Evolutionary conservation across 2,888 invertebrate genomes (phyloP), one percentile per base, ranked within the genome.

Genomic region (Apodemia duryi): DNA sequence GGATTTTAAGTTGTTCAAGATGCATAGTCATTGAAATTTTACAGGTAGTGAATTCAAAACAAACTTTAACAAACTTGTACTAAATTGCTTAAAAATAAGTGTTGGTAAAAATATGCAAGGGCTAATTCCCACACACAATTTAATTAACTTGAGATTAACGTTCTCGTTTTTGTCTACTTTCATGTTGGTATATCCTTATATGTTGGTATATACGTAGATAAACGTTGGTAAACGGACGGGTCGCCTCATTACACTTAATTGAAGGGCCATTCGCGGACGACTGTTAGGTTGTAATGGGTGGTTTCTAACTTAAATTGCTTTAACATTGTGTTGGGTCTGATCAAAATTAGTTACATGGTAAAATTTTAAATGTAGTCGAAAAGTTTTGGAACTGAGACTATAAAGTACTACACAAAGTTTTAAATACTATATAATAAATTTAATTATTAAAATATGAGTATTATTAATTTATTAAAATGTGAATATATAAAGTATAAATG

Each of bases 161-260:
- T 57, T 57, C 13, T 29, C 29, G 57, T 57, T 60, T 60, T 60
- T 60, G 57, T 35, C 57, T 13, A 32, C 32, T 60, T 32, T 32
- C 35, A 43, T 10, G 43, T 62, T 28, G 10, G 43, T 61, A 62
- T 65, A 49, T 54, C 46, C 57, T 7, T 64, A 51, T 49, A 49
- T 65, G 66, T 64, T 68, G 63, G 70, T 74, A 72, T 70, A 70
- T 73, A 73, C 73, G 71, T 79, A 82, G 81, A 80, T 79, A 83
- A 82, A 82, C 82, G 79, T 78, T 80, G 78, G 76, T 79, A 79
- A 75, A 77, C 77, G 70, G 74, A 72, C 70, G 82, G 81, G 79
- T 78, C 80, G 86, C 74, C 82, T 88, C 91, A 89, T 92, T 91
- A 89, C 85, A 85, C 86, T 87, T 91, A 91, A 92, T 91, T 90